Conservation (phyloP, 2,888 invertebrate genomes). For the Crioceris asparagi region DNA sequence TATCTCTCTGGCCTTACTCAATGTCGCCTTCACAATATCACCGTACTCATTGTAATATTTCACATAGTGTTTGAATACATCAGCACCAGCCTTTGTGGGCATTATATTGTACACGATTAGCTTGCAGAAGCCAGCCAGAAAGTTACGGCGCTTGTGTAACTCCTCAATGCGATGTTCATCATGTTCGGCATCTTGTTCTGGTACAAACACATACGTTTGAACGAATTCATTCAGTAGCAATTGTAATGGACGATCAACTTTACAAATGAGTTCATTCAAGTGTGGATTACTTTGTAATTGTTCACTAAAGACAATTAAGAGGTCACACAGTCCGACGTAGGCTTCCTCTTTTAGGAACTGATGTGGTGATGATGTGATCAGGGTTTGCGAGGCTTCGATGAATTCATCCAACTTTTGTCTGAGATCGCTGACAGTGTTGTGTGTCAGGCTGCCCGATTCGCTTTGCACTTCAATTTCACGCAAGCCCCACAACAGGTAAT, state of each 20-base stretch:
- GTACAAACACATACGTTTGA: constrained; percentile 82
- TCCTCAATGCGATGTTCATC: constrained; percentile 97
- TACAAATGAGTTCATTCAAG: constrained; percentile 56
- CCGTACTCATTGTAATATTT: constrained; percentile 98
- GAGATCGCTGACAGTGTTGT: constrained; percentile 50
- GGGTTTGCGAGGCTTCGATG: constrained; percentile 58
- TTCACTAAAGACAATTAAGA: constrained; percentile 70
- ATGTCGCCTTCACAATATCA: constrained; percentile 93
- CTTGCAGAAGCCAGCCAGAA: constrained; percentile 95
- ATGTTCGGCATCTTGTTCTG: constrained; percentile 80
- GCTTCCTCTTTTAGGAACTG: constrained; percentile 71
- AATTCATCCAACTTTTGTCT: constrained; percentile 63
- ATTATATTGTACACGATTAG: constrained; percentile 95
- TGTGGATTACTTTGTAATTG: constrained; percentile 28
- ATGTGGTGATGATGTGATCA: constrained; percentile 57
- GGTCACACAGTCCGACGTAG: constrained; percentile 85
- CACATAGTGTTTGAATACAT: constrained; percentile 95
- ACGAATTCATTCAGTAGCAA: constrained; percentile 86
- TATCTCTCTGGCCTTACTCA: constrained; percentile 94
- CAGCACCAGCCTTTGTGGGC: constrained; percentile 66
- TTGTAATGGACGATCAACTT: constrained; percentile 68
- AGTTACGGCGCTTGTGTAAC: constrained; percentile 89
- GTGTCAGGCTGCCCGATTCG: constrained; percentile 47
- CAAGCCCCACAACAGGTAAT: constrained; percentile 82
- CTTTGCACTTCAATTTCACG: constrained; percentile 67